A percentile compares a stretch with the other conserved stretches of the same genome.
These are phyloP conservation scores for Cetoscarus ocellatus DNA, from an alignment of 2,797 vertebrate species.

Conservation along the genomic window DNA sequence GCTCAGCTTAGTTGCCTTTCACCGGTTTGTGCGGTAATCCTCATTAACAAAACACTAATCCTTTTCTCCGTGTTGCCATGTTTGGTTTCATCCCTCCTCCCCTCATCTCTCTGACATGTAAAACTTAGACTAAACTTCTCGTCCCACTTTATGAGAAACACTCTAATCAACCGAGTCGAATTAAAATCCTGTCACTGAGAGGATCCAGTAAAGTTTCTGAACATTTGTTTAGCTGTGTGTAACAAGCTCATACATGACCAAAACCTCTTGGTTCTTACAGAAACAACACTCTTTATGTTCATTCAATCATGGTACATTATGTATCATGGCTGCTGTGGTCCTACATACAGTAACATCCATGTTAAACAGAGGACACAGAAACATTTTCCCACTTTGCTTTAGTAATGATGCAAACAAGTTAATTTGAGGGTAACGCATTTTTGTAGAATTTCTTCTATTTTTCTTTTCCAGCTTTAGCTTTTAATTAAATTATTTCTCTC, in stretches of 20 bases:
- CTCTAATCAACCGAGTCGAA: slow-evolving; percentile 14
- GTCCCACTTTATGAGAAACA: slow-evolving; percentile 29
- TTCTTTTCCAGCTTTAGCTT: background rate
- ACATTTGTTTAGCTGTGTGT: background rate
- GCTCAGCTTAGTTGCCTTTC: slow-evolving; percentile 70
- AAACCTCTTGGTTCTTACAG: slow-evolving; percentile 37
- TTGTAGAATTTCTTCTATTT: background rate
- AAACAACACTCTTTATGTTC: slow-evolving; percentile 23
- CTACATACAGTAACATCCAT: slow-evolving; percentile 43
- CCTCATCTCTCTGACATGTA: slow-evolving; percentile 1
- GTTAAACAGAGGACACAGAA: slow-evolving; percentile 62
- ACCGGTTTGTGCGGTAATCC: slow-evolving; percentile 75
- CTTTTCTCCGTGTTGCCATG: slow-evolving; percentile 41
- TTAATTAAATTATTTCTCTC: background rate
- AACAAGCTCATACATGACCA: background rate
- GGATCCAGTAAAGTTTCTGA: background rate
- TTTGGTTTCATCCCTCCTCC: slow-evolving; percentile 3
- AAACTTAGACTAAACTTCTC: slow-evolving; percentile 67
- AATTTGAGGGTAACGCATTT: background rate
- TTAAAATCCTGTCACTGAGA: slow-evolving; percentile 22
- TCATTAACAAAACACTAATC: slow-evolving; percentile 79
- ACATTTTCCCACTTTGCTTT: slow-evolving; percentile 17
- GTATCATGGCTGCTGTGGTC: slow-evolving; percentile 3
- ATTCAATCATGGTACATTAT: slow-evolving; percentile 42
- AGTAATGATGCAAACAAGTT: background rate